These are phyloP conservation scores for Avahi laniger DNA, from an alignment of 2,797 vertebrate genomes.

Conservation along the genomic window DNA sequence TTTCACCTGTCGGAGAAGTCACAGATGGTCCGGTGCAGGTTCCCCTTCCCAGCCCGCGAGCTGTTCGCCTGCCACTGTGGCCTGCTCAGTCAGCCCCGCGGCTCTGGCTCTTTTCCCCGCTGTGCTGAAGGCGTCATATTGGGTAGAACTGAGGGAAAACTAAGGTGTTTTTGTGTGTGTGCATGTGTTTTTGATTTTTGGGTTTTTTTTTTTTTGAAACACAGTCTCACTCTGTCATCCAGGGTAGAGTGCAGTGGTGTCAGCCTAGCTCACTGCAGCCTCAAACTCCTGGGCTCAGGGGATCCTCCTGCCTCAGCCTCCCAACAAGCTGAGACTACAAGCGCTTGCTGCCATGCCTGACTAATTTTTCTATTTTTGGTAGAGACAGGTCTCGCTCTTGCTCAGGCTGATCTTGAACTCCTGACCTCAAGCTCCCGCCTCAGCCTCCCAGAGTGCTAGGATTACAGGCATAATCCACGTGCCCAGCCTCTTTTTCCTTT, in stretches of 20 bases:
- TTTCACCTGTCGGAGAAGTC: accelerated
- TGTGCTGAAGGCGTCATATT: accelerated
- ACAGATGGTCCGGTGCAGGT: neutral
- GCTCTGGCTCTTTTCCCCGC: too few species aligned
- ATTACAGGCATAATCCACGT: too few species aligned
- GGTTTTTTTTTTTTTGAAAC: too few species aligned
- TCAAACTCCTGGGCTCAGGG: neutral
- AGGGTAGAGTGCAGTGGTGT: neutral
- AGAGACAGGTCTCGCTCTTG: too few species aligned
- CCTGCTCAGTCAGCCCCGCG: neutral
- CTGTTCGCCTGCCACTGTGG: too few species aligned
- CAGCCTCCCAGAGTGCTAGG: too few species aligned
- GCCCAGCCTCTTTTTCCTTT: neutral
- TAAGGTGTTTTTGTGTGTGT: too few species aligned
- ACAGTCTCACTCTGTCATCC: neutral
- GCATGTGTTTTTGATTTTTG: too few species aligned
- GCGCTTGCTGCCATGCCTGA: accelerated
- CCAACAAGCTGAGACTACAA: neutral
- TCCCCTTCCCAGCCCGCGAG: neutral
- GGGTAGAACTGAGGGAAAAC: neutral
- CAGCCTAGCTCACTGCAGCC: neutral
- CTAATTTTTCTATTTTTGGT: too few species aligned
- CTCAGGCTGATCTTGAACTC: too few species aligned
- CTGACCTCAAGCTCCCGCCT: too few species aligned
- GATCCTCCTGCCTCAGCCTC: neutral